These are phyloP conservation scores for Poecilia latipinna DNA, from an alignment of 2,113 vertebrate genomes.

Conservation along the genomic window DNA sequence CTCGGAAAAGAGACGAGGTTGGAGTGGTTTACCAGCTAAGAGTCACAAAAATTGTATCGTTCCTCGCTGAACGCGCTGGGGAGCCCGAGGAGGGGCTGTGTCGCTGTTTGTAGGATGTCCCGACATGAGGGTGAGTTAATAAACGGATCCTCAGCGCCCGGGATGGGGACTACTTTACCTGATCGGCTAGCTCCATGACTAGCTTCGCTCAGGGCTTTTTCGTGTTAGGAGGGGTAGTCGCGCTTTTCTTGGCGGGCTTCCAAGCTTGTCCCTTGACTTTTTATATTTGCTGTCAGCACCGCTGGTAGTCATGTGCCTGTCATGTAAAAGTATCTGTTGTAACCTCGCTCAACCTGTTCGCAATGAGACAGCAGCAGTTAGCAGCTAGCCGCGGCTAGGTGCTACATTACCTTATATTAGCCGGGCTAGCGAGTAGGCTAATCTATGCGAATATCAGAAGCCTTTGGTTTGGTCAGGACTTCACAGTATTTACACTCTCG, in stretches of 20 bases:
- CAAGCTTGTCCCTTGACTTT: neutral
- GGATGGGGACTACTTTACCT: slow-evolving; percentile 55
- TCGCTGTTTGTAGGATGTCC: slow-evolving; percentile 87
- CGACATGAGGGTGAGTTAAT: slow-evolving; percentile 89
- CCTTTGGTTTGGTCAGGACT: slow-evolving; percentile 20
- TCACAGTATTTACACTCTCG: neutral
- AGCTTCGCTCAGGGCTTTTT: slow-evolving; percentile 51
- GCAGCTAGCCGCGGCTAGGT: slow-evolving; percentile 62
- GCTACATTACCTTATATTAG: slow-evolving; percentile 52
- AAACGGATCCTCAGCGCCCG: slow-evolving; percentile 56
- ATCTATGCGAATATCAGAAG: slow-evolving; percentile 44
- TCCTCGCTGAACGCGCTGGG: slow-evolving; percentile 66
- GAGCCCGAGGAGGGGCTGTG: slow-evolving; percentile 81
- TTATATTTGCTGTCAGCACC: neutral
- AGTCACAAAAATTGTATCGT: slow-evolving; percentile 67
- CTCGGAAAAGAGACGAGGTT: slow-evolving; percentile 76
- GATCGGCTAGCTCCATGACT: slow-evolving; percentile 51
- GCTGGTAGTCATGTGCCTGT: no score
- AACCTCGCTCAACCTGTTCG: neutral
- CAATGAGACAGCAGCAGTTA: slow-evolving; percentile 55
- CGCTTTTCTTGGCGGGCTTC: slow-evolving; percentile 54
- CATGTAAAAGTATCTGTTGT: neutral
- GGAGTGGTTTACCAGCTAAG: slow-evolving; percentile 64
- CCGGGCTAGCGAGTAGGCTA: slow-evolving; percentile 51
- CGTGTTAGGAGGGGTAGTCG: slow-evolving; percentile 50